Evolutionary conservation across 2,888 invertebrate genomes (phyloP).

Genomic region (Geophilus truncorum): DNA sequence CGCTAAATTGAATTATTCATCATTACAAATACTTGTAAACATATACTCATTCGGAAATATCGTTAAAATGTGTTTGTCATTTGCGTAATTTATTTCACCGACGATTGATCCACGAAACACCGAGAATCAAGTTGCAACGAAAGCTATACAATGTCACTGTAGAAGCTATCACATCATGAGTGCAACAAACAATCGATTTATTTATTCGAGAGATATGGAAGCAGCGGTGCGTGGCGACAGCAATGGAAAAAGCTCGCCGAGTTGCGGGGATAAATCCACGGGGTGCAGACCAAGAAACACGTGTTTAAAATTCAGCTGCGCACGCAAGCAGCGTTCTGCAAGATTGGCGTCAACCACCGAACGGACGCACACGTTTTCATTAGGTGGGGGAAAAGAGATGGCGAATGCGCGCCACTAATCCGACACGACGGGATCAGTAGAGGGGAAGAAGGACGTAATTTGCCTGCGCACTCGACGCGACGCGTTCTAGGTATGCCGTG

Average conservation of each 20-base stretch:
- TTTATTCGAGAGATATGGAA: not conserved
- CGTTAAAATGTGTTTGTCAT: too few species aligned
- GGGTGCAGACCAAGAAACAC: not conserved
- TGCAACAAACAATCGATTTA: not conserved
- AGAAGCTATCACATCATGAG: not conserved
- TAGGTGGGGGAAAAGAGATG: not conserved
- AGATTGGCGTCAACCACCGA: not conserved
- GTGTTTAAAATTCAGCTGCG: not conserved
- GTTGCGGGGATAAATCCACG: not conserved
- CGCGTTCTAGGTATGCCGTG: not conserved
- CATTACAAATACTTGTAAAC: too few species aligned
- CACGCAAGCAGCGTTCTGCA: not conserved
- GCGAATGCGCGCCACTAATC: not conserved
- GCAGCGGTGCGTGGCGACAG: not conserved
- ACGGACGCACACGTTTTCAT: not conserved
- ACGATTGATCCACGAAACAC: too few species aligned
- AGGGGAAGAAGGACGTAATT: conserved; percentile 10
- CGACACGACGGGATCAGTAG: conserved; percentile 4
- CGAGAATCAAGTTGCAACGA: too few species aligned
- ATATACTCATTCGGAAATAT: too few species aligned
- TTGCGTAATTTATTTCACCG: too few species aligned
- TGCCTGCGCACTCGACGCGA: not conserved
- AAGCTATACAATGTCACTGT: too few species aligned
- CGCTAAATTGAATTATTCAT: too few species aligned
- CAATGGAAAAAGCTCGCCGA: not conserved